Percentiles rank a stretch among this genome's conserved stretches.
These are phyloP conservation scores for Eulimnadia texana DNA, from an alignment of 1,140 invertebrate genomes.

Conservation along the genomic window DNA sequence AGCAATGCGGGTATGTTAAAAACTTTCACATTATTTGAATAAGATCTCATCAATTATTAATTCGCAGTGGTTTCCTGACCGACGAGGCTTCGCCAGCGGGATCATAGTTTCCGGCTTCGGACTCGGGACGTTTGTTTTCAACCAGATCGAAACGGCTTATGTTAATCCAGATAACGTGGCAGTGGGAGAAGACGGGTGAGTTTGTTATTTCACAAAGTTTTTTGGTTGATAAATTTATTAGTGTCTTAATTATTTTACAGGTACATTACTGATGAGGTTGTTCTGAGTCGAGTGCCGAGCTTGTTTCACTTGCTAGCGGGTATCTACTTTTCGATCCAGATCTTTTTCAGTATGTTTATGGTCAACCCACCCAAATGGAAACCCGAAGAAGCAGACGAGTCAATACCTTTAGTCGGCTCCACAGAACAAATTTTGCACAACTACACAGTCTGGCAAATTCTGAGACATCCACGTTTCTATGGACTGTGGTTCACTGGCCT, in stretches of 20 bases:
- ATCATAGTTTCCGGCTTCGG: constrained; percentile 32
- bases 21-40: constrained; percentile 1
- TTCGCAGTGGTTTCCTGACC: constrained; percentile 31
- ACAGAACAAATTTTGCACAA: background rate
- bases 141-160: constrained; percentile 30
- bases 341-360: constrained; percentile 24
- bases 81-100: constrained; percentile 31
- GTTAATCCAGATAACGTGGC: constrained; percentile 31
- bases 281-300: constrained; percentile 29
- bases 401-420: background rate
- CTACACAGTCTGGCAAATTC: background rate
- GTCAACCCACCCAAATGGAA: constrained; percentile 20
- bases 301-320: constrained; percentile 29
- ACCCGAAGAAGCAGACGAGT: background rate
- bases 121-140: constrained; percentile 30
- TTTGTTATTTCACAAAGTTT: background rate
- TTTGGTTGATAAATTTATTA: too few species aligned
- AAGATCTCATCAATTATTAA: background rate
- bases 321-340: constrained; percentile 28
- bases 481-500: constrained; percentile 30
- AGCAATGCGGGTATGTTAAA: constrained; percentile 27
- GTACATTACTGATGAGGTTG: constrained; percentile 26
- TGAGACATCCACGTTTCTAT: constrained; percentile 22
- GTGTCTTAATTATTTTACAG: too few species aligned
- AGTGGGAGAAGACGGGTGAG: constrained; percentile 21